Evolutionary conservation across 2,797 vertebrate genomes (phyloP), one percentile per base, ranked within the genome.

Genomic region (Rhincodon typus): DNA sequence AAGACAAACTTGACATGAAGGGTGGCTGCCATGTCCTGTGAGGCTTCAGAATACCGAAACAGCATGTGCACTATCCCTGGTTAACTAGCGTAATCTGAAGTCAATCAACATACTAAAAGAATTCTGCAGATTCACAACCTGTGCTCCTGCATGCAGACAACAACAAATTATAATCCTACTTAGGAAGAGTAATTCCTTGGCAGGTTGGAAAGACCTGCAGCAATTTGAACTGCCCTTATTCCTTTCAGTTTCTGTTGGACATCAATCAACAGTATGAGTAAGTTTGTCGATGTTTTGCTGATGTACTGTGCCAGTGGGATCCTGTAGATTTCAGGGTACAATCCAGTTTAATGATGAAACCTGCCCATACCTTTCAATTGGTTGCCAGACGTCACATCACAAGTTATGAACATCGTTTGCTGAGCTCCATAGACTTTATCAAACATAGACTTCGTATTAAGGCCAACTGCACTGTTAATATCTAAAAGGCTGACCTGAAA

Each of bases 401-500:
- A 84, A 84, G 21, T 0, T 21, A 25, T 84, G 21, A 84, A 84
- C 82, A 84, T 84, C 7, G 82, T 46, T 84, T 84, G 82, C 38
- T 23, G 21, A 84, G 38, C 42, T 23, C 82, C 82, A 84, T 84
- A 84, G 21, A 25, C 21, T 21, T 84, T 46, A 84, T 84, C 42
- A 46, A 84, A 84, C 0, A 19, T 21, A 84, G 5, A 8, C 82
- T 84, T 84, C 10, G 42, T 6, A 1, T 84, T 42, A 25, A 46
- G 82, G 21, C 38, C 82, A 84, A 46, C 7, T 46, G 42, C 82
- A 46, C 6, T 84, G 82, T 46, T 46, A 84, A 84, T 46, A 25
- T 84, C 82, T 42, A 84, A 84, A 46, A 84, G 82, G 82, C 82
- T 84, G 82, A 84, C 82, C 82, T 84, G 38, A 84, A 84, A 42